Evolutionary conservation across 2,797 vertebrate species (phyloP), one percentile per base, ranked within the genome.

Genomic region (Pangasius macronema): DNA sequence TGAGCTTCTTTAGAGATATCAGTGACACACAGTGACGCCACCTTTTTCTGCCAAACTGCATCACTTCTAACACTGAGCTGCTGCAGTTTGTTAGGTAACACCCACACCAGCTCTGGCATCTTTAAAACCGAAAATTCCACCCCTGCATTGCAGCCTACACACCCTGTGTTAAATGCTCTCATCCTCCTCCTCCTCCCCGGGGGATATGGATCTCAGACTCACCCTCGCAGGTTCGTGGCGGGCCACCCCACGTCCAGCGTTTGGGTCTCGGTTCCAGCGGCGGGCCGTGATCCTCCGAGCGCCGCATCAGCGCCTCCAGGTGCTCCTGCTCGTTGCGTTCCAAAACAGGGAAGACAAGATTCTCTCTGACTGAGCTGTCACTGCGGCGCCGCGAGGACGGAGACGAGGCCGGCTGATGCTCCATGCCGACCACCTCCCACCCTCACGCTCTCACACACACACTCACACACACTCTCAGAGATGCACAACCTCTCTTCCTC

Each of bases 201-300:
- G 27, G 61, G 55, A 63, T 55, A 73, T 55, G 36, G 39, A 53
- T 55, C 1, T 36, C 18, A 20, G 73, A 95, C 95, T 96, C 93
- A 96, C 95, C 95, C 84, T 94, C 95, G 4, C 88, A 93, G 94
- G 95, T 92, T n/a, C 94, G 94, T 4, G 95, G 94, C 53, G 94
- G 95, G 88, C 96, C 96, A 92, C 96, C 97, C 98, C 97, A 98
- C 0, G 97, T 97, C 97, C 96, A 99, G 42, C 97, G 96, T 90
- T 99, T 99, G 89, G 97, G 96, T 94, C 97, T 97, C 94, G 97
- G 96, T 42, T 99, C 98, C 93, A 96, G 95, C 94, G 92, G 96
- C 89, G 91, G 96, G 82, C 94, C 96, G 91, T 93, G 96, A 91
- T 97, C 98, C 90, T 95, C 91, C 49, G 95, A 96, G 86, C 97